These are phyloP conservation scores for Scartelaos histophorus DNA, from an alignment of 2,113 vertebrate species.

Conservation along the genomic window DNA sequence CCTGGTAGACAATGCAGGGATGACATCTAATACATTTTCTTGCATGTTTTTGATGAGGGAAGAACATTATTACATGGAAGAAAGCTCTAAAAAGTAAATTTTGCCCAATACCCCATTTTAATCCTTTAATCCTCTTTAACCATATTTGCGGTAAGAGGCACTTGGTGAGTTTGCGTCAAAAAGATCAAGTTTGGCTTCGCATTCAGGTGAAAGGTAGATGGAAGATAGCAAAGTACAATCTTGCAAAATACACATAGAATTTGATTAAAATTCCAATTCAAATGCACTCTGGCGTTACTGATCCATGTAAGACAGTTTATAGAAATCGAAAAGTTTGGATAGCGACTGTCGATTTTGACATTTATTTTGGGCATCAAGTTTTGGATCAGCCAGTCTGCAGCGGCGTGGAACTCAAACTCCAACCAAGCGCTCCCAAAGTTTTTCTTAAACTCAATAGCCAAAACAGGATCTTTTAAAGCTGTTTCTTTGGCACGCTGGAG, in stretches of 20 bases:
- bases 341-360: conserved; percentile 45
- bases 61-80: too few species aligned
- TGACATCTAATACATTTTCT: too few species aligned
- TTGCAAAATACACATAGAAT: conserved; percentile 12
- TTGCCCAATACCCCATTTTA: too few species aligned
- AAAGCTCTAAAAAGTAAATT: too few species aligned
- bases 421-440: not conserved
- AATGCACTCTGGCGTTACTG: conserved; percentile 23
- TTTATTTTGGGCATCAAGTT: conserved; percentile 39
- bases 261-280: conserved; percentile 52
- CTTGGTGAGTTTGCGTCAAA: not conserved
- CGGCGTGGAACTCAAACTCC: conserved; percentile 50
- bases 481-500: conserved; percentile 22
- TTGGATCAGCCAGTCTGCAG: conserved; percentile 43
- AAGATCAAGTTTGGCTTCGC: conserved; percentile 3
- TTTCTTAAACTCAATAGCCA: conserved; percentile 28
- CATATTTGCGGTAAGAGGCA: not conserved
- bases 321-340: conserved; percentile 42
- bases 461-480: conserved; percentile 35
- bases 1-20: too few species aligned
- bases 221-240: conserved; percentile 3
- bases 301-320: conserved; percentile 41
- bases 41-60: too few species aligned
- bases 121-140: too few species aligned
- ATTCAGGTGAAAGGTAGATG: conserved; percentile 22